Evolutionary conservation across 37 sponge, comb jelly and placozoan genomes (phyloP).

Genomic region (Halichondria panicea): DNA sequence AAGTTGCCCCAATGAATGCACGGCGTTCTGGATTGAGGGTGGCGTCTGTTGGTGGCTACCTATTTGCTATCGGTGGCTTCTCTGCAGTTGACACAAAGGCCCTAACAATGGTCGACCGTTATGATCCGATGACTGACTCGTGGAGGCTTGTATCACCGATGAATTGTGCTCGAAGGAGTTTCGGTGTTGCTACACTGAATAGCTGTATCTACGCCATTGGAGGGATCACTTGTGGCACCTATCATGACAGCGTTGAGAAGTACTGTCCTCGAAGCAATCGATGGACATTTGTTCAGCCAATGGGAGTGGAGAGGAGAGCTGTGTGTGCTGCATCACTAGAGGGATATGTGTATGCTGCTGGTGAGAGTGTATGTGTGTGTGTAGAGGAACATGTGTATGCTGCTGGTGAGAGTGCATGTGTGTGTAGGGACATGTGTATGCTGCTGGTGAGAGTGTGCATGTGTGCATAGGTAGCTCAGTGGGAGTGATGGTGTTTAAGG

Average conservation of each 20-base stretch:
- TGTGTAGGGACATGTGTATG: neutral
- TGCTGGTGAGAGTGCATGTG: neutral
- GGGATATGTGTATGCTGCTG: slow-evolving; percentile 72
- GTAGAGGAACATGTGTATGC: neutral
- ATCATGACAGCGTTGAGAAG: slow-evolving; percentile 83
- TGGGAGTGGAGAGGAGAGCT: slow-evolving; percentile 81
- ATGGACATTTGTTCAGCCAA: slow-evolving; percentile 79
- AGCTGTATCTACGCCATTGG: slow-evolving; percentile 86
- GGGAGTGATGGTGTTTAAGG: neutral
- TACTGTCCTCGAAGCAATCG: slow-evolving; percentile 75
- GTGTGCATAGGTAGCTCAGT: neutral
- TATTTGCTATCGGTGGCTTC: slow-evolving; percentile 95
- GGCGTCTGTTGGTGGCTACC: slow-evolving; percentile 76
- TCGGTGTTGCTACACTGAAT: slow-evolving; percentile 82
- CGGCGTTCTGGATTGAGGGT: slow-evolving; percentile 85
- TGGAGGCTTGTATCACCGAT: slow-evolving; percentile 84
- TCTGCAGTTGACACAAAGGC: slow-evolving; percentile 65
- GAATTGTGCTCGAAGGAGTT: slow-evolving; percentile 80
- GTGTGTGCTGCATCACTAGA: slow-evolving; percentile 85
- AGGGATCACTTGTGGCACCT: slow-evolving; percentile 82
- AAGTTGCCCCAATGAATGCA: slow-evolving; percentile 62
- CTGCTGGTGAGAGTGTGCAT: slow-evolving; percentile 1
- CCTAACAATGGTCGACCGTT: slow-evolving; percentile 67
- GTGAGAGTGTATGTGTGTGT: slow-evolving; percentile 26
- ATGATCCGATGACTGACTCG: slow-evolving; percentile 72